Percentiles rank a stretch among this genome's conserved stretches.
Evolutionary conservation across 2,113 vertebrate genomes (phyloP).

Genomic region (Daubentonia madagascariensis): DNA sequence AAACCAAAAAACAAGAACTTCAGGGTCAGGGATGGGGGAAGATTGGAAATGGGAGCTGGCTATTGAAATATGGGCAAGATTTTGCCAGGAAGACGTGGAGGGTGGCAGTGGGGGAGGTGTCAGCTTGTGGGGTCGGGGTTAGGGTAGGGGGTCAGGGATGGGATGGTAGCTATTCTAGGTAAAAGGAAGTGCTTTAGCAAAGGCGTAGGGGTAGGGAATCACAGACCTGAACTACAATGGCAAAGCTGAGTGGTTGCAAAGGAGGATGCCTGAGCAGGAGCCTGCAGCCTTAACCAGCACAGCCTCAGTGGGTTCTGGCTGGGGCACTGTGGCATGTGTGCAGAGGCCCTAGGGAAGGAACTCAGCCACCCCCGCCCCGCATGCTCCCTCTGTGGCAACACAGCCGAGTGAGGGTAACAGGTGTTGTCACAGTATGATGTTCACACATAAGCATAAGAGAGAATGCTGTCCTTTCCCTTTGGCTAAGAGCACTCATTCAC

Average conservation of each 20-base stretch:
- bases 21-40: too few species aligned
- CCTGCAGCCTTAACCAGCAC: neutral
- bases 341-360: neutral
- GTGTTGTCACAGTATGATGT: rapidly evolving
- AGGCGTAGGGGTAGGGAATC: neutral
- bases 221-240: neutral
- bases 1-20: too few species aligned
- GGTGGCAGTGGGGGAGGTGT: rapidly evolving
- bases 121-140: neutral
- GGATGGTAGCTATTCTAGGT: neutral
- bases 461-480: neutral
- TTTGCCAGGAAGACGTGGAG: neutral
- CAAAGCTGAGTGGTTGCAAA: neutral
- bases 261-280: too few species aligned
- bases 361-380: too few species aligned
- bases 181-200: neutral
- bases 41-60: neutral
- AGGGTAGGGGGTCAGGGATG: rapidly evolving
- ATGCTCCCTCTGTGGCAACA: neutral
- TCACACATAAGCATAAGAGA: neutral
- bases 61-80: neutral
- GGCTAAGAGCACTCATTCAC: neutral
- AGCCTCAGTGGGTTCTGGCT: rapidly evolving
- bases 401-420: neutral
- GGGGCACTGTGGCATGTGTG: rapidly evolving